Conservation (phyloP, 2,113 vertebrate species). For the Elaphurus davidianus region DNA sequence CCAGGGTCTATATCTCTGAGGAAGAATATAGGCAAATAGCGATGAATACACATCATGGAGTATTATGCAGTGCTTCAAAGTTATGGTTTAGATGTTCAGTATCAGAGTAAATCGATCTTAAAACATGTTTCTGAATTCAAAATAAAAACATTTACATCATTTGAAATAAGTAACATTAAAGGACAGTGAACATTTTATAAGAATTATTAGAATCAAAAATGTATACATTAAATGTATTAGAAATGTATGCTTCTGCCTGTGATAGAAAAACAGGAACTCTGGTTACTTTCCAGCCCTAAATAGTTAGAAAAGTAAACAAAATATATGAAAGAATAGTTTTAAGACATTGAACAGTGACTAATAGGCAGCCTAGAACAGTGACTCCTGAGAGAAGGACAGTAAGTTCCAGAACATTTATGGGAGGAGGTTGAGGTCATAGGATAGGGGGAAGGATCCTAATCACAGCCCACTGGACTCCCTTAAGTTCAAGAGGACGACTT, state of each 20-base stretch:
- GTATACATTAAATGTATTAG: neutral
- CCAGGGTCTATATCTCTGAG: neutral
- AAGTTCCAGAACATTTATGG: neutral
- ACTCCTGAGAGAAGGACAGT: neutral
- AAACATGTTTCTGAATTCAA: neutral
- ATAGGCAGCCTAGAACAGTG: neutral
- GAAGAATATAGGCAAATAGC: neutral
- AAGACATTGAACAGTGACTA: neutral
- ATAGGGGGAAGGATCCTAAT: neutral
- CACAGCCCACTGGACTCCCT: neutral
- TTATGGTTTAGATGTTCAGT: neutral
- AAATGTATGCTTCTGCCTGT: neutral
- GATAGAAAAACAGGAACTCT: neutral
- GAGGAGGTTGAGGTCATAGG: neutral
- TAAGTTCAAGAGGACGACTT: neutral
- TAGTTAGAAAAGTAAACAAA: neutral
- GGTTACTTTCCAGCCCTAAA: neutral
- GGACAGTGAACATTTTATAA: neutral
- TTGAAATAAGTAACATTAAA: neutral
- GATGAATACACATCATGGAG: neutral
- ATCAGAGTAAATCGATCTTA: neutral
- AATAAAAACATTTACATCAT: neutral
- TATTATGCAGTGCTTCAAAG: neutral
- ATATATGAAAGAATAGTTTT: neutral
- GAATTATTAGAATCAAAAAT: neutral